Conservation (phyloP, 2,797 vertebrate species). For the Danio aesculapii region DNA sequence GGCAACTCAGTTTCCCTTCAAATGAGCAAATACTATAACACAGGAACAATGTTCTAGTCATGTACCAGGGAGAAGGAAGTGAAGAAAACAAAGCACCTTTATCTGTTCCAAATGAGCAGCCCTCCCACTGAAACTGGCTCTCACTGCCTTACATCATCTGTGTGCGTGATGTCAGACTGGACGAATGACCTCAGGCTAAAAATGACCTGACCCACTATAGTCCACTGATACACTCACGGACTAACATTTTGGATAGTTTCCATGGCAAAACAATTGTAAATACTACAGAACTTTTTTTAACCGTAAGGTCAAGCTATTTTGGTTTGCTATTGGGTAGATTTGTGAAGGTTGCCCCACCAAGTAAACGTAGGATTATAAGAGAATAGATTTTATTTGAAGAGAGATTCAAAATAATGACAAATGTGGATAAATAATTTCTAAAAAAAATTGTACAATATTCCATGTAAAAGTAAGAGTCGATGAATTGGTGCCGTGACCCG, state of each 20-base stretch:
- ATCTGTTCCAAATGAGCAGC: conserved; percentile 55
- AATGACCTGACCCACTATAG: conserved; percentile 14
- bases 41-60: conserved; percentile 62
- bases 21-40: conserved; percentile 57
- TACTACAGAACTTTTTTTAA: background rate
- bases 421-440: too few relatives aligned
- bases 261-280: background rate
- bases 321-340: too few relatives aligned
- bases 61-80: conserved; percentile 56
- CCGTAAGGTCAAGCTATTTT: background rate
- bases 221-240: background rate
- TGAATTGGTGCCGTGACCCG: too few relatives aligned
- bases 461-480: too few relatives aligned
- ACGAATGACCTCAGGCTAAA: conserved; percentile 44
- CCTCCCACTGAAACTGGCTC: conserved; percentile 49
- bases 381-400: too few relatives aligned
- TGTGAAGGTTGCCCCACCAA: too few relatives aligned
- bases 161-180: conserved; percentile 49
- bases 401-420: too few relatives aligned
- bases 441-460: too few relatives aligned
- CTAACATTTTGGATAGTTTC: background rate
- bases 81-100: conserved; percentile 63
- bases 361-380: too few relatives aligned
- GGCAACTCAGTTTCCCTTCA: conserved; percentile 54
- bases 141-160: conserved; percentile 55